Evolutionary conservation across 2,113 vertebrate genomes (phyloP), one percentile per base, ranked within the genome.

Genomic region (Acanthochromis polyacanthus): DNA sequence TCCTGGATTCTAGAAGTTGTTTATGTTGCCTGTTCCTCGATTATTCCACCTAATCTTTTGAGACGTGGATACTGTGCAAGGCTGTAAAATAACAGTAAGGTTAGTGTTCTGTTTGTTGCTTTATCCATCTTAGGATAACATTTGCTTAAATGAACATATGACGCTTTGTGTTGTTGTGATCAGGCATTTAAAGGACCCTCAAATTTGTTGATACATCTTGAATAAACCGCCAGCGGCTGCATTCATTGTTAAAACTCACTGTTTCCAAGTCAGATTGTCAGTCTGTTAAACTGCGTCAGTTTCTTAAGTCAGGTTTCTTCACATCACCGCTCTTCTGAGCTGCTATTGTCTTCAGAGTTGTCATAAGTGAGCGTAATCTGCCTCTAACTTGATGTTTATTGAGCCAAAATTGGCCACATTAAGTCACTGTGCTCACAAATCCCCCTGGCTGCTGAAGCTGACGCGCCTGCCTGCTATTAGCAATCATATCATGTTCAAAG

Each of bases 401-500:
- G 80, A 76, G 61, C 55, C 38, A 52, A 58, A 83, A 71, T 59
- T 53, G 68, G 65, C 67, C 55, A 60, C 68, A 28, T 74, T 48
- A 45, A 69, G 64, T 58, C 55, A 19, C 48, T 46, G 60, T n/a
- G 64, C 68, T 79, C 46, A 69, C 81, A 76, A 71, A 84, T 61
- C 66, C 25, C 60, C 71, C 71, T 11, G 10, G 0, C 61, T 71
- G 65, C 53, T 63, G 64, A 28, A 67, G 63, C 72, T n/a, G 79
- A 72, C 25, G 45, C 50, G 32, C 14, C 86, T 82, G 32, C 14
- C 86, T 82, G 67, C 40, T 78, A 74, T 86, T 81, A 69, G 78
- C 76, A 80, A 67, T 80, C 78, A 52, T 38, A 69, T 86, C 82
- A 30, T 89, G 83, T 85, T 78, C 62, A 52, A 76, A 92, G 83